These are phyloP conservation scores for Neelides sp. DNA, from an alignment of 1,140 invertebrate species.

Conservation along the genomic window DNA sequence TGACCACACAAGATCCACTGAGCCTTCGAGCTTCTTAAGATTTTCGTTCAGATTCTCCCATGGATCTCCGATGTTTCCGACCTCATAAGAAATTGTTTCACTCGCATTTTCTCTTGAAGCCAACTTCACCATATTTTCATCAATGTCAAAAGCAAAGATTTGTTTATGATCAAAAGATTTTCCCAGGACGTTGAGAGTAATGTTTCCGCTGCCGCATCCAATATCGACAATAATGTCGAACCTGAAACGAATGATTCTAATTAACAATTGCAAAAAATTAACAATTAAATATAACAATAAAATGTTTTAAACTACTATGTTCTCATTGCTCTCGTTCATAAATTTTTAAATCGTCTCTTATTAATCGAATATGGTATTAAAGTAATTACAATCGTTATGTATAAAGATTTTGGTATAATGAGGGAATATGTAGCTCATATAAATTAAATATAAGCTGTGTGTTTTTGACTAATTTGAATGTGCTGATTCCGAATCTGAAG, in stretches of 20 bases:
- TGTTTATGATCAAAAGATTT: neutral
- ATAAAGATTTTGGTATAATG: too few relatives aligned
- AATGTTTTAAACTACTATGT: neutral
- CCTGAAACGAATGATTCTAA: neutral
- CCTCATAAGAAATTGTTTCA: neutral
- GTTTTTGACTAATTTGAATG: too few relatives aligned
- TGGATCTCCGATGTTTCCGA: slow-evolving; percentile 6
- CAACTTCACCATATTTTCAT: slow-evolving; percentile 7
- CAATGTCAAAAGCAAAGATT: slow-evolving; percentile 2
- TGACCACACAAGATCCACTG: slow-evolving; percentile 7
- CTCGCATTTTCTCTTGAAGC: neutral
- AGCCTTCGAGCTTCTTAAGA: neutral
- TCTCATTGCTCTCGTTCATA: neutral
- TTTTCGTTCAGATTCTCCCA: slow-evolving; percentile 1
- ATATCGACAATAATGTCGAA: slow-evolving; percentile 8
- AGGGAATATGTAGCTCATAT: too few relatives aligned
- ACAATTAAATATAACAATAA: neutral
- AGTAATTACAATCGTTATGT: too few relatives aligned
- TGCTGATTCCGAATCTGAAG: too few relatives aligned
- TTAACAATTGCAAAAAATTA: neutral
- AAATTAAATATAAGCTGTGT: too few relatives aligned
- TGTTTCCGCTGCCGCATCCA: slow-evolving; percentile 10
- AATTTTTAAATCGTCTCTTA: neutral
- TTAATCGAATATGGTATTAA: too few relatives aligned
- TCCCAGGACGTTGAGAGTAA: slow-evolving; percentile 1